Evolutionary conservation across 2,113 vertebrate genomes (phyloP), one percentile per base, ranked within the genome.

Genomic region (Pomatostomus ruficeps): DNA sequence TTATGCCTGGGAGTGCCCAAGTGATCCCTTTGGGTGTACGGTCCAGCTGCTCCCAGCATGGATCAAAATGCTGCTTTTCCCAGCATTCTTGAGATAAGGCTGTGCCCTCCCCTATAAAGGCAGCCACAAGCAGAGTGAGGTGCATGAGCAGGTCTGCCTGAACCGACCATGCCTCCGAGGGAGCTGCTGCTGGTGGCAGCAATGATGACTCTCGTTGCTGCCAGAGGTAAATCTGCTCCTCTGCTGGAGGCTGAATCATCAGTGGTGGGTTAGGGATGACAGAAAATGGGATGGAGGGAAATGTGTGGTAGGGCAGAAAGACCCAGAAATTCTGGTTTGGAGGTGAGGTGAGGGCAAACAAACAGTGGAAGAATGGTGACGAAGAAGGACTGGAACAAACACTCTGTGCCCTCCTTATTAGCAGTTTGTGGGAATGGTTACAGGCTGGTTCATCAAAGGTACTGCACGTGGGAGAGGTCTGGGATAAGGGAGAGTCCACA

Each of bases 11-110:
- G 28, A 31, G 17, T 4, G 2, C 36, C 28, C 13, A 43, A 76
- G 33, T 25, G 24, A 62, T 87, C 24, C 40, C 6, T 31, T 45
- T 62, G 29, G 11, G 67, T 38, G 35, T 17, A 51, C 9, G 58
- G 88, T 21, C 24, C 86, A 70, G 40, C 73, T 92, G 72, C n/a
- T 93, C 59, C 46, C 75, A 83, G 63, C 1, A 0, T 12, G 35
- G 46, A 85, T 67, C 71, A 77, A 62, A 92, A n/a, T 59, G 38
- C 46, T 80, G 46, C 58, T 89, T 96, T 96, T 96, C 95, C 93
- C 95, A 95, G 58, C 2, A 0, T 33, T 14, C 3, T 24, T 24
- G 55, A 95, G 95, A 96, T 97, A 96, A 96, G 87, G 46, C 1
- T 0, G 6, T 82, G 49, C 58, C 33, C 8, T 85, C 14, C 19